Conservation (phyloP, 2,888 invertebrate genomes). For the Rotaria socialis region DNA sequence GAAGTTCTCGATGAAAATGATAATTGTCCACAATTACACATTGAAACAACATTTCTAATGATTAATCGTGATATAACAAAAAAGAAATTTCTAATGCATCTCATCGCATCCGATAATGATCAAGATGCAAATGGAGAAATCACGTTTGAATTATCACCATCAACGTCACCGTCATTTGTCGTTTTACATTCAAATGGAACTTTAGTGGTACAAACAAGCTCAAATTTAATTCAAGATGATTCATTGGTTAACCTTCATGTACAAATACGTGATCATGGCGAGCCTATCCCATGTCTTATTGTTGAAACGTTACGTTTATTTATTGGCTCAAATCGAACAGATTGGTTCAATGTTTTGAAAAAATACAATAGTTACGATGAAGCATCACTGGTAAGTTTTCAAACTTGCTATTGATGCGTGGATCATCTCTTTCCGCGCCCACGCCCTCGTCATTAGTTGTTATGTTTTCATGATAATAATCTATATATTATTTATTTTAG, state of each 20-base stretch:
- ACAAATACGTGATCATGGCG: not conserved
- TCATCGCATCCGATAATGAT: slow-evolving; percentile 4
- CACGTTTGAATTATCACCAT: not conserved
- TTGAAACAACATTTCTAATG: not conserved
- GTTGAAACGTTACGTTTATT: not conserved
- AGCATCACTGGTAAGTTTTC: not conserved
- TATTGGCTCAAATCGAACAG: slow-evolving; percentile 21
- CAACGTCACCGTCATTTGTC: not conserved
- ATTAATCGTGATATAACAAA: slow-evolving; percentile 22
- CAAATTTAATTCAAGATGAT: not conserved
- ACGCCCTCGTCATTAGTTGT: too few species aligned
- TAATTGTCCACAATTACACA: slow-evolving; percentile 2
- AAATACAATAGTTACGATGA: not conserved
- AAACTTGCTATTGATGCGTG: too few species aligned
- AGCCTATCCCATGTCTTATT: not conserved
- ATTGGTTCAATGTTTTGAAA: not conserved
- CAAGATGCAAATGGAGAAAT: not conserved
- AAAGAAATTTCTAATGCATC: not conserved
- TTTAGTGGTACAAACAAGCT: not conserved
- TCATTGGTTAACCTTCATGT: not conserved
- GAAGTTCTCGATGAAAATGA: not conserved
- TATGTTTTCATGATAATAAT: too few species aligned
- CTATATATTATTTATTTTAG: not conserved
- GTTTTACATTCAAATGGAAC: not conserved
- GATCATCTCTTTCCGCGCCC: too few species aligned